Base-by-base conservation (phyloP, 2,888 invertebrate species). In the Phortica okadai region DNA sequence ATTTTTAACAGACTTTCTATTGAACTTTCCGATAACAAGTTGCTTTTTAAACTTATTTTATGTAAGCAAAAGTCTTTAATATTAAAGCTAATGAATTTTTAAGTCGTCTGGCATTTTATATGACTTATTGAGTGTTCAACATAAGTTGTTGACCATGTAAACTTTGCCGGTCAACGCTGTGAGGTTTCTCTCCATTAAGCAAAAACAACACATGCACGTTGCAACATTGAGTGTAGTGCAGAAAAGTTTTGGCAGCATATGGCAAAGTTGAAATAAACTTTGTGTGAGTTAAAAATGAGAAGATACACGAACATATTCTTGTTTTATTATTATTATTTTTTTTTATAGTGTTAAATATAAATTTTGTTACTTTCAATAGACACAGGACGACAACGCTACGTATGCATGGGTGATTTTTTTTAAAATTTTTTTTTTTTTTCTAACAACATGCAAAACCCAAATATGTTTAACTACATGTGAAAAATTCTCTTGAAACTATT, bases 201-300 rank as follows among this genome's bases (percentile, higher is more conserved):
- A 50, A 50, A 50, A 50, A 50, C 6, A 50, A 14, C 8, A 50
- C 50, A 50, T 14, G 14, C 50, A 50, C 50, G 21, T 21, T 50
- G 50, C 8, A 8, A 50, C 50, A 50, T 50, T 50, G 50, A 50
- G 6, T 5, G 10, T 1, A 50, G 8, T 50, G 10, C 6, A 14
- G 50, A 50, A 50, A 50, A 50, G 50, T 50, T 50, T 11, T 50
- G 50, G 14, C 50, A 14, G 50, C 50, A 50, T 2, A 41, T 11
- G 41, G 11, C 33, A 64, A 64, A 64, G 64, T 64, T 64, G 25
- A 33, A 64, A 33, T 11, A 64, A 64, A 64, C 25, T 64, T 64
- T 64, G 6, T 33, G 64, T 21, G 41, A 64, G 64, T 64, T 33
- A 64, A 33, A 25, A 64, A 64, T 33, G 25, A 64, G 64, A 33